phyloP scores from a whole-genome alignment of 2,888 invertebrate species.

The Andrena bucephala region DNA sequence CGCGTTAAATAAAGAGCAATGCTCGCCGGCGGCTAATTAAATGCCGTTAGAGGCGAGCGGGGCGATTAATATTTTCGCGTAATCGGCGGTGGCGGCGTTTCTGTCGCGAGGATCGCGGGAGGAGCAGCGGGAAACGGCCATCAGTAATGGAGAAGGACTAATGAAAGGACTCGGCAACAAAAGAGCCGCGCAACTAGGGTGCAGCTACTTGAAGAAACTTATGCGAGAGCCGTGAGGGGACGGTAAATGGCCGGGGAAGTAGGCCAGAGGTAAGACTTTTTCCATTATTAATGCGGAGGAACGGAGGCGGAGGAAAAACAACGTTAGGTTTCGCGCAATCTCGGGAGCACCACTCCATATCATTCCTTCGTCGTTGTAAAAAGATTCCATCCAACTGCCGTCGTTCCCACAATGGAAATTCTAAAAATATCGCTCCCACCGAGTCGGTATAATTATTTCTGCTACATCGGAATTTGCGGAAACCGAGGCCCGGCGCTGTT shows the following conservation, averaged over 20 bases:
- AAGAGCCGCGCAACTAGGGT: constrained; percentile 41
- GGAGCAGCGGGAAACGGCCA: constrained; percentile 7
- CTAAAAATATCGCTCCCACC: no score
- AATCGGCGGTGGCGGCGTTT: background rate
- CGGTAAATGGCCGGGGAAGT: constrained; percentile 38
- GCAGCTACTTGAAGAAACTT: constrained; percentile 37
- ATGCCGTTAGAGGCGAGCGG: background rate
- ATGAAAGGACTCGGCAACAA: constrained; percentile 41
- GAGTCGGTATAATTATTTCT: no score
- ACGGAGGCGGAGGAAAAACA: background rate
- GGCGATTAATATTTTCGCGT: background rate
- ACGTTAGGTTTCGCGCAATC: background rate
- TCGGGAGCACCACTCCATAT: background rate
- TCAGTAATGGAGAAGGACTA: constrained; percentile 15
- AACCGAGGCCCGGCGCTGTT: no score
- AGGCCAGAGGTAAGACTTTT: constrained; percentile 45
- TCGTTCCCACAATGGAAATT: background rate
- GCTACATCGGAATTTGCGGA: no score
- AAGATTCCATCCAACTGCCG: background rate
- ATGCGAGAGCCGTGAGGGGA: constrained; percentile 25
- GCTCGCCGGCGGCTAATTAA: background rate
- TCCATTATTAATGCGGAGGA: constrained; percentile 39
- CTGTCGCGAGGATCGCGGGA: background rate
- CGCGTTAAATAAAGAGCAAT: no score
- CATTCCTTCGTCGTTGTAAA: background rate